These are phyloP conservation scores for Himalopsyche phryganea DNA, from an alignment of 1,140 invertebrate genomes.

Conservation along the genomic window DNA sequence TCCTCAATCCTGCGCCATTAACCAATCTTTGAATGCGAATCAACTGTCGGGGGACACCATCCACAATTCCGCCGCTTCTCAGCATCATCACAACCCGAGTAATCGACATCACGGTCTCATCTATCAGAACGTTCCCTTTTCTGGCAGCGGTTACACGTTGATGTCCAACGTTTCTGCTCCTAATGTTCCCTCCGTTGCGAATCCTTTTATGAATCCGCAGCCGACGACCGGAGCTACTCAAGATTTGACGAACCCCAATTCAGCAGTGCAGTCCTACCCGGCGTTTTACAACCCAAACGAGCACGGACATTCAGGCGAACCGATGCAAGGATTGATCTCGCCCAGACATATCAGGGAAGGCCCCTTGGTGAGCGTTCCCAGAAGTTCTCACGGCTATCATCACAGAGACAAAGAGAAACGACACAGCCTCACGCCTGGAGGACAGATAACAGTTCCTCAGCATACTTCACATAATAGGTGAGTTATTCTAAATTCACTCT, in stretches of 20 bases:
- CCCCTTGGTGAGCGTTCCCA: conserved; percentile 6
- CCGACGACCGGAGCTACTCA: neutral
- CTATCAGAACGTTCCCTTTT: conserved; percentile 6
- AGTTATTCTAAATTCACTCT: conserved; percentile 9
- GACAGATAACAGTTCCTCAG: conserved; percentile 44
- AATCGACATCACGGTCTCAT: neutral
- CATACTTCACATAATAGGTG: conserved; percentile 49
- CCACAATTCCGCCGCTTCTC: neutral
- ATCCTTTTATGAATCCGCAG: neutral
- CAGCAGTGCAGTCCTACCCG: neutral
- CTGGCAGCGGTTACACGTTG: conserved; percentile 15
- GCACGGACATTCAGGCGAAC: neutral
- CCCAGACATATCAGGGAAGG: conserved; percentile 15
- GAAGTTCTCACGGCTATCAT: conserved; percentile 35
- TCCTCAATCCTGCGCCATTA: conserved; percentile 14
- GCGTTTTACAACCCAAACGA: conserved; percentile 5
- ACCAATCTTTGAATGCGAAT: neutral
- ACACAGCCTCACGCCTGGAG: conserved; percentile 65
- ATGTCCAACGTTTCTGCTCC: neutral
- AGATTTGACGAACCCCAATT: no score
- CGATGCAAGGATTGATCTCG: conserved; percentile 4
- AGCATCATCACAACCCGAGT: neutral
- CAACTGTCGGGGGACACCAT: neutral
- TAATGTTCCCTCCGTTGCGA: neutral
- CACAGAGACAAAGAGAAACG: conserved; percentile 61